phyloP scores from a whole-genome alignment of 2,888 invertebrate species.

The Yponomeuta plumbellus region DNA sequence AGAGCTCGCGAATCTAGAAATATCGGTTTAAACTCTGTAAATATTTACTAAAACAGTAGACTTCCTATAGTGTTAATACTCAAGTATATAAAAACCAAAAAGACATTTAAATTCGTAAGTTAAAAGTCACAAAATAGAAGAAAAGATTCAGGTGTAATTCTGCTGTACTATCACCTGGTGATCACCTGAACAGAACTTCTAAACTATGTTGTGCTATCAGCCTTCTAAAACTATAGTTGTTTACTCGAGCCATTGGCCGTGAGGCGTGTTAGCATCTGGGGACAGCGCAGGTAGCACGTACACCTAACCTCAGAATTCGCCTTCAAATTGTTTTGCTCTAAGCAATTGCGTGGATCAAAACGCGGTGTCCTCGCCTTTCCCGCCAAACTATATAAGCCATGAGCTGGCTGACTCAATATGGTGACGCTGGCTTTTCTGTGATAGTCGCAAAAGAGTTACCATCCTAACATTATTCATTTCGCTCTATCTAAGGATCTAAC shows the following conservation, averaged over 20 bases:
- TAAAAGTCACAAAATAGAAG: no score
- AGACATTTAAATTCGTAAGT: no score
- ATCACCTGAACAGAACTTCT: not conserved
- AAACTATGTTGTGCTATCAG: not conserved
- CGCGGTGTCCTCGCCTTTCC: not conserved
- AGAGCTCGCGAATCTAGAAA: not conserved
- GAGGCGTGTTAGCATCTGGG: slow-evolving; percentile 51
- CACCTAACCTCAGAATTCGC: slow-evolving; percentile 11
- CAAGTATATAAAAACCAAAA: not conserved
- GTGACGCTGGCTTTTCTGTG: not conserved
- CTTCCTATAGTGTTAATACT: not conserved
- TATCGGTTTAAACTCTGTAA: not conserved
- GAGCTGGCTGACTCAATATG: not conserved
- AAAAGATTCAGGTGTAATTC: no score
- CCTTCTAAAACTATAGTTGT: slow-evolving; percentile 28
- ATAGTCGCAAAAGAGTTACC: not conserved
- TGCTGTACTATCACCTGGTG: no score
- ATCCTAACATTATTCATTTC: not conserved
- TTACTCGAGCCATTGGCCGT: slow-evolving; percentile 51
- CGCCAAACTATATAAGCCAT: slow-evolving; percentile 1
- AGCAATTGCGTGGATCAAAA: slow-evolving; percentile 6
- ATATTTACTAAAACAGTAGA: not conserved
- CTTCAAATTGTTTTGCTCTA: slow-evolving; percentile 15
- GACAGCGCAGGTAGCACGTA: slow-evolving; percentile 62
- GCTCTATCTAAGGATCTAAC: not conserved